phyloP scores from a whole-genome alignment of 2,888 invertebrate species.

The Furcula furcula region DNA sequence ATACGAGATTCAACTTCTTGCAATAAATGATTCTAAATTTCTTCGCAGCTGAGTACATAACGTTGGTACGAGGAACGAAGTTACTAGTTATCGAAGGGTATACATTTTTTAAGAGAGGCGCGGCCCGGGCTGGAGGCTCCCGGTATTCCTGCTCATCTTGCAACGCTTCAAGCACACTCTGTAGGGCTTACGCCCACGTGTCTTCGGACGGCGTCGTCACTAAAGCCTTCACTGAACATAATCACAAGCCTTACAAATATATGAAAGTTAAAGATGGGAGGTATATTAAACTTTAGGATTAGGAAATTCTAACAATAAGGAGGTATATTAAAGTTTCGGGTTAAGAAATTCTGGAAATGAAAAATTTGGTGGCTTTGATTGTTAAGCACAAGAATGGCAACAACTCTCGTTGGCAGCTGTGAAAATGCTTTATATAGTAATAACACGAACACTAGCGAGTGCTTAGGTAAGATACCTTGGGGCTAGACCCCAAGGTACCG shows the following conservation, averaged over 20 bases:
- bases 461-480: no score
- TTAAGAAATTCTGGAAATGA: no score
- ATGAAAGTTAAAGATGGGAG: conserved; percentile 12
- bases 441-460: no score
- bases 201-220: conserved; percentile 26
- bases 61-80: conserved; percentile 25
- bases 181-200: conserved; percentile 45
- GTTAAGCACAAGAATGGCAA: no score
- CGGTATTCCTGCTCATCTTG: conserved; percentile 47
- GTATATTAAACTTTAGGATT: conserved; percentile 16
- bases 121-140: conserved; percentile 34
- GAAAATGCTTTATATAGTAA: no score
- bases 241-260: conserved; percentile 22
- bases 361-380: no score
- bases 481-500: no score
- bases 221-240: conserved; percentile 16
- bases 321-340: no score
- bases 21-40: no score
- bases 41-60: conserved; percentile 33
- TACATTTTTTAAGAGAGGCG: conserved; percentile 41
- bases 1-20: no score
- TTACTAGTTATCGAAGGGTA: conserved; percentile 41
- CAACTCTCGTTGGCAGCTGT: no score
- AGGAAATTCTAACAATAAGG: no score
- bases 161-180: conserved; percentile 27